These are phyloP conservation scores for Malthinus seriepunctatus DNA, from an alignment of 2,888 invertebrate genomes.

Conservation along the genomic window DNA sequence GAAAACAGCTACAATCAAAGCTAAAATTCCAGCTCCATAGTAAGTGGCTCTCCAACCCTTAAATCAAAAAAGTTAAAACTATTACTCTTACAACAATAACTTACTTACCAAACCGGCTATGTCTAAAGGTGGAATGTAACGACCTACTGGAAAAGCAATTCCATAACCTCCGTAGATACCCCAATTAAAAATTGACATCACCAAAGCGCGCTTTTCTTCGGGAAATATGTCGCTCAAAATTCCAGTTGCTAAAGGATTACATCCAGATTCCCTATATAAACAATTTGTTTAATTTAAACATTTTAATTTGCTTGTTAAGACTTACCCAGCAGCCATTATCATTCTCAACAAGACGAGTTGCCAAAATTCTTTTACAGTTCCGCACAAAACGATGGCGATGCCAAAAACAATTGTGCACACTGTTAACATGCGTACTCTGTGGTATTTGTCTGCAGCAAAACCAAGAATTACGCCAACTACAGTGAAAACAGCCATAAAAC, in stretches of 20 bases:
- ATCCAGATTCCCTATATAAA: constrained; percentile 73
- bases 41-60: constrained; percentile 86
- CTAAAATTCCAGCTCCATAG: constrained; percentile 77
- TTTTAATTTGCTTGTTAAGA: constrained; percentile 13
- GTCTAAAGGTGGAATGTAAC: constrained; percentile 77
- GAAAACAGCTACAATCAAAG: constrained; percentile 69
- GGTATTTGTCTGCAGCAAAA: constrained; percentile 76
- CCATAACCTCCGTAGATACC: constrained; percentile 95
- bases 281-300: not conserved
- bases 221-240: constrained; percentile 81
- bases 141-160: constrained; percentile 88
- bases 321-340: constrained; percentile 81
- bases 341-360: constrained; percentile 84
- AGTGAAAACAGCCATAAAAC: constrained; percentile 90
- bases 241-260: constrained; percentile 85
- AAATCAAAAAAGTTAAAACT: constrained; percentile 14
- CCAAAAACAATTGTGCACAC: constrained; percentile 81
- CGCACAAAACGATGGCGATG: constrained; percentile 82
- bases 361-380: constrained; percentile 85
- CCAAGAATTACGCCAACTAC: constrained; percentile 85
- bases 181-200: constrained; percentile 94
- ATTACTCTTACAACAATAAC: not conserved
- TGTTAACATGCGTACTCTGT: constrained; percentile 75
- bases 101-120: constrained; percentile 72
- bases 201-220: constrained; percentile 80